Base-by-base conservation (phyloP, 2,113 vertebrate species). In the Sander lucioperca region DNA sequence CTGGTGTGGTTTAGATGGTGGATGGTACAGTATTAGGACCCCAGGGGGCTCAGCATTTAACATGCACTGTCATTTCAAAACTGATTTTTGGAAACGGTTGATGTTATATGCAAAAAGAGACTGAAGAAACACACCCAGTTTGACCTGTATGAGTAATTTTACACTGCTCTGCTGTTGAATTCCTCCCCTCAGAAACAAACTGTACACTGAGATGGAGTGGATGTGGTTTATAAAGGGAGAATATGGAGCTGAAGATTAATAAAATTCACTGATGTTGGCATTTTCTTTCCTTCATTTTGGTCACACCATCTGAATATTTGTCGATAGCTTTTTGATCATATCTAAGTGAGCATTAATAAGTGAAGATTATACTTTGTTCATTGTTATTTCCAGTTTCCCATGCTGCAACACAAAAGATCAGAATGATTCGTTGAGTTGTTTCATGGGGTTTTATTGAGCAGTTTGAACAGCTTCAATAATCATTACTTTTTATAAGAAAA, bases 261-360 rank as follows among this genome's bases (percentile, higher is more conserved):
- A 96, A 96, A 95, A 93, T 93, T 95, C 92, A 95, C 94, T 91
- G 91, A 95, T 95, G 93, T 95, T 95, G 92, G 89, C 79, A 86
- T 86, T 86, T 84, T 82, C 77, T 8, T 59, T 19, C 73, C 39
- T 80, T 90, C 39, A 84, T 86, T 80, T 74, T 75, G 23, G 27
- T 58, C 45, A 63, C 18, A 63, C 11, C 19, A 21, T 50, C 23
- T 13, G 50, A 64, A 23, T 39, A 23, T 58, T 39, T 65, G 27
- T 39, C n/a, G 7, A 33, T 33, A 5, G 36, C 25, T 33, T 62
- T 33, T 30, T 27, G 14, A 63, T 74, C 27, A 12, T 62, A 48
- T 64, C 19, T 21, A 36, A 19, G 30, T 61, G 13, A 54, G n/a
- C 54, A 19, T 53, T 68, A 54, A 59, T 53, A 21, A 12, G 19